phyloP scores from a whole-genome alignment of 2,888 invertebrate species.

The Boloria selene region DNA sequence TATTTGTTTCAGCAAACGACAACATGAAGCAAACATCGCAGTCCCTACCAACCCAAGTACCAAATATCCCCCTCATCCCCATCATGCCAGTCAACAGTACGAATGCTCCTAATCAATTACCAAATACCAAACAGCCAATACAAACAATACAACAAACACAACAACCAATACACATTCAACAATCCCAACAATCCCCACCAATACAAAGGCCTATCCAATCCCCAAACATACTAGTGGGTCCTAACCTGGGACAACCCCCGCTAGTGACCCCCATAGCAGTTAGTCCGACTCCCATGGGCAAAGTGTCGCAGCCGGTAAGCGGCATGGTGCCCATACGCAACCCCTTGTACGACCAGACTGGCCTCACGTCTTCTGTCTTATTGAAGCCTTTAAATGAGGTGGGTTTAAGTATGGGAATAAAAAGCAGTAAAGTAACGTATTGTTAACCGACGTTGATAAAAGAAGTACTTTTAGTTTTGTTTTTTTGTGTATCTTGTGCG shows the following conservation, averaged over 20 bases:
- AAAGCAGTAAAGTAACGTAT: not conserved
- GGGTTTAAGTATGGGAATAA: slow-evolving; percentile 27
- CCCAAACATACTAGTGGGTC: slow-evolving; percentile 16
- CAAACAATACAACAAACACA: slow-evolving; percentile 27
- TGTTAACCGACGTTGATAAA: not conserved
- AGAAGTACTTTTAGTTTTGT: too few relatives aligned
- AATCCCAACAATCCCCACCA: slow-evolving; percentile 5
- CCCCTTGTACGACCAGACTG: slow-evolving; percentile 67
- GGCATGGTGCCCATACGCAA: slow-evolving; percentile 75
- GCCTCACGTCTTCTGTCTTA: slow-evolving; percentile 69
- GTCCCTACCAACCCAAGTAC: slow-evolving; percentile 53
- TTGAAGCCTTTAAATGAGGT: slow-evolving; percentile 76
- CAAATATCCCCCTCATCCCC: slow-evolving; percentile 49
- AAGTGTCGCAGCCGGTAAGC: slow-evolving; percentile 45
- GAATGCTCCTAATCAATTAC: slow-evolving; percentile 44
- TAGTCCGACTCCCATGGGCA: slow-evolving; percentile 52
- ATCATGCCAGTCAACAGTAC: slow-evolving; percentile 51
- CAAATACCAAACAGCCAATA: slow-evolving; percentile 22
- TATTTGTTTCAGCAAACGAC: slow-evolving; percentile 61
- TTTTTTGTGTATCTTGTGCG: too few relatives aligned
- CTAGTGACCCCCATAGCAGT: slow-evolving; percentile 49
- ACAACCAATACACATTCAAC: slow-evolving; percentile 24
- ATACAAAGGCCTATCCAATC: slow-evolving; percentile 18
- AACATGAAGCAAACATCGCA: slow-evolving; percentile 52
- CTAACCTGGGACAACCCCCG: slow-evolving; percentile 49